Conservation (phyloP, 2,888 invertebrate genomes). For the Macrostomum cliftonense region DNA sequence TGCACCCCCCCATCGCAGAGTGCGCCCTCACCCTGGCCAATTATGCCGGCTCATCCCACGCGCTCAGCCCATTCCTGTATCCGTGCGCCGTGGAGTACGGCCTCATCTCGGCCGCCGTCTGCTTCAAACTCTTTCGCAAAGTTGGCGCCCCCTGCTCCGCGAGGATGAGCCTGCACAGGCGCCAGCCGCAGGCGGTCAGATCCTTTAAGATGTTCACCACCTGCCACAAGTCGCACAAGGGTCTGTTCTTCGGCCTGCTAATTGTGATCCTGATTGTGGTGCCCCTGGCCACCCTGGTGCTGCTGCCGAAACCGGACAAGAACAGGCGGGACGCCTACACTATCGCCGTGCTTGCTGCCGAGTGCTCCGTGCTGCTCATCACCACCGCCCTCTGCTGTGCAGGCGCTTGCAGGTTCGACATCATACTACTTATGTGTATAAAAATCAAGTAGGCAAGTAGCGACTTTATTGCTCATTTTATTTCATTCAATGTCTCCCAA, state of each 20-base stretch:
- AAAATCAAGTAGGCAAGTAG: no score
- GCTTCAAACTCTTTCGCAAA: conserved; percentile 11
- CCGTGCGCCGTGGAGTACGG: conserved; percentile 12
- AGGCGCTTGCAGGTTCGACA: no score
- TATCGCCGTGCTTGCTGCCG: no score
- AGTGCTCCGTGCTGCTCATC: no score
- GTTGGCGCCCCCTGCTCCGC: conserved; percentile 6
- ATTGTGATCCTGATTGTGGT: conserved; percentile 8
- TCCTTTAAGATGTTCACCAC: conserved; percentile 3
- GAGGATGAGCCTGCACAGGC: background rate
- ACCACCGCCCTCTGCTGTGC: no score
- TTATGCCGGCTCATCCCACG: conserved; percentile 1
- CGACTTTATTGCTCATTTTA: no score
- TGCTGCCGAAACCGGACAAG: no score
- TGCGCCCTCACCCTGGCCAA: no score
- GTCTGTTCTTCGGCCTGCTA: conserved; percentile 8
- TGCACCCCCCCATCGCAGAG: no score
- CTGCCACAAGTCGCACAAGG: conserved; percentile 10
- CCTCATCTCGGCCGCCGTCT: conserved; percentile 11
- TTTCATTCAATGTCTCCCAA: no score
- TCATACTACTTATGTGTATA: no score
- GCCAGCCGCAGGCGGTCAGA: background rate
- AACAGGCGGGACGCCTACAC: no score
- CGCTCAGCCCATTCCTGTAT: conserved; percentile 8
- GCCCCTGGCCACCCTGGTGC: background rate